These are phyloP conservation scores for Schizaphis graminum DNA, from an alignment of 2,888 invertebrate genomes.

Conservation along the genomic window DNA sequence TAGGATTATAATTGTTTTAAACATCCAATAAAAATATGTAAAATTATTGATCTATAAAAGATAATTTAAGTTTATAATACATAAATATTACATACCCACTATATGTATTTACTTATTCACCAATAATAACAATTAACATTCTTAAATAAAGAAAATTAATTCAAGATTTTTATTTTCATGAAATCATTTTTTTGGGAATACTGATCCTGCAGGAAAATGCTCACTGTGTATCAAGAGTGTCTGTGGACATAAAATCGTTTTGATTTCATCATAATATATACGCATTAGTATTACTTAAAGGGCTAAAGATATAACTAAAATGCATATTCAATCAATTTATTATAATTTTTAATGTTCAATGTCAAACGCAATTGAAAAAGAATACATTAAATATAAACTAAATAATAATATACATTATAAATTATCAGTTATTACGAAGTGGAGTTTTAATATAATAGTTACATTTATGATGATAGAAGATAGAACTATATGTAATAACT, in stretches of 20 bases:
- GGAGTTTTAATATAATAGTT: neutral
- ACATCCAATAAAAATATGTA: too few relatives aligned
- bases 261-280: neutral
- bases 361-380: too few relatives aligned
- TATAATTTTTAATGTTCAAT: neutral
- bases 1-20: too few relatives aligned
- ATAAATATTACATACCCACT: neutral
- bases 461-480: neutral
- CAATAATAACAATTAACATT: neutral
- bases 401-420: neutral
- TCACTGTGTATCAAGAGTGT: neutral
- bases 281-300: neutral
- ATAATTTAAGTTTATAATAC: neutral
- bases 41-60: neutral
- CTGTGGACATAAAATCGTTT: neutral
- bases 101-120: neutral
- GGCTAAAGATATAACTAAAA: neutral
- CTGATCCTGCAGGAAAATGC: neutral
- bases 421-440: neutral
- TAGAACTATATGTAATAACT: neutral
- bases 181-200: neutral
- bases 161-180: neutral
- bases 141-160: neutral
- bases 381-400: too few relatives aligned
- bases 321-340: neutral